Base-by-base conservation (phyloP, 2,113 vertebrate species). In the Vanacampus margaritifer region DNA sequence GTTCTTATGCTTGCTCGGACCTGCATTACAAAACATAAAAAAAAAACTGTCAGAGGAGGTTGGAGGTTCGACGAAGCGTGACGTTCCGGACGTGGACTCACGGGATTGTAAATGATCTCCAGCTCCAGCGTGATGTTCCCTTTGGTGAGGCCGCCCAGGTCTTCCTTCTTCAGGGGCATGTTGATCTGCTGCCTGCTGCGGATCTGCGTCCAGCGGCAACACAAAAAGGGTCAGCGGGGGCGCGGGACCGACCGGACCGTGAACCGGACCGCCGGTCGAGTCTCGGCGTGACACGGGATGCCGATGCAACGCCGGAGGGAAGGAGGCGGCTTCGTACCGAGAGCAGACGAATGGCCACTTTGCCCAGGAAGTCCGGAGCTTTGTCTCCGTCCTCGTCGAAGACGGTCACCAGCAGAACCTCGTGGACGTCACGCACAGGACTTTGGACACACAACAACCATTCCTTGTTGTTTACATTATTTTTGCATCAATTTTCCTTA, bases 311-410 rank as follows among this genome's bases (percentile, higher is more conserved):
- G 32, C 57, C 35, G 1, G 41, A 68, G 69, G 76, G 79, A 67
- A 67, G 72, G 9, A 12, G 9, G 32, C 12, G 60, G 23, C 12
- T 65, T 43, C 24, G 60, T 92, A 98, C 97, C 12, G 93, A 95
- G 9, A 99, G 92, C 78, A 99, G 88, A 26, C 97, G 95, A 80
- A 99, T 94, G 79, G 92, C 95, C 61, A 96, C 92, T 93, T 95
- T 98, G 63, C 97, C 97, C 69, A 99, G 93, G 86, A 99, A 99
- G 84, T 99, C 97, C 7, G 96, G 96, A 12, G 95, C 91, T 79
- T 98, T 98, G 86, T 99, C 97, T 87, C 97, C 96, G 68, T 99
- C 97, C 85, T 99, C 97, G 85, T 99, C 97, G 83, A 98, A 96
- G 45, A 98, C 89, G 1, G 95, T 98, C 82, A 98, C 94, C 87